A percentile compares a stretch with the other conserved stretches of the same genome.
These are phyloP conservation scores for Rhimphoctona megacephalus DNA, from an alignment of 2,888 invertebrate genomes.

Conservation along the genomic window DNA sequence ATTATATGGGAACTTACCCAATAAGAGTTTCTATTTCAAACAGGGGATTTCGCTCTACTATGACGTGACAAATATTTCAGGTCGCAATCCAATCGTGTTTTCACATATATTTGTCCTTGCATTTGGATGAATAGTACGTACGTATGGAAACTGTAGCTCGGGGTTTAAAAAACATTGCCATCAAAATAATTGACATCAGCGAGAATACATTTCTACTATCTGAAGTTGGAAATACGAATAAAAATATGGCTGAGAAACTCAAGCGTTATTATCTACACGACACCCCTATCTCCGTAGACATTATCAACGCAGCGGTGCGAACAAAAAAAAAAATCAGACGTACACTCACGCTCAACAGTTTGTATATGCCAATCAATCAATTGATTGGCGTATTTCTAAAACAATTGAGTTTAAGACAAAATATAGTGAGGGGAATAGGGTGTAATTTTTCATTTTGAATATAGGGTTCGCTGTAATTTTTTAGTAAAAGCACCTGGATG, in stretches of 20 bases:
- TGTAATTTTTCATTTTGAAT: too few species aligned
- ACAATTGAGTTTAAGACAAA: too few species aligned
- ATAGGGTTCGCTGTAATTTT: too few species aligned
- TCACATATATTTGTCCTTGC: background rate
- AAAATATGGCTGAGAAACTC: background rate
- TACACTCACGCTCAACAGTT: too few species aligned
- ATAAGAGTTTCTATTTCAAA: background rate
- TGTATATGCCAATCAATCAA: too few species aligned
- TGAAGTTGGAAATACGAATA: slow-evolving; percentile 1
- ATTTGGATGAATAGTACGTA: background rate
- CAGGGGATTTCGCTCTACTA: background rate
- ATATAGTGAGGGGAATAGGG: too few species aligned
- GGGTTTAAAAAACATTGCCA: background rate
- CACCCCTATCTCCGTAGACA: background rate
- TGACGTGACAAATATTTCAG: background rate
- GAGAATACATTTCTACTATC: background rate
- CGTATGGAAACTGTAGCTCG: background rate
- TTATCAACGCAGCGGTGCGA: background rate
- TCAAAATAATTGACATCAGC: background rate
- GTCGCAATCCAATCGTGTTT: background rate
- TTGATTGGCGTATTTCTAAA: too few species aligned
- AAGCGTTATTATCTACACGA: background rate
- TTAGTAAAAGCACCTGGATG: too few species aligned
- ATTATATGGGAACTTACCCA: background rate
- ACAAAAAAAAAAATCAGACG: background rate